These are phyloP conservation scores for Torymus auratus DNA, from an alignment of 2,888 invertebrate genomes.

Conservation along the genomic window DNA sequence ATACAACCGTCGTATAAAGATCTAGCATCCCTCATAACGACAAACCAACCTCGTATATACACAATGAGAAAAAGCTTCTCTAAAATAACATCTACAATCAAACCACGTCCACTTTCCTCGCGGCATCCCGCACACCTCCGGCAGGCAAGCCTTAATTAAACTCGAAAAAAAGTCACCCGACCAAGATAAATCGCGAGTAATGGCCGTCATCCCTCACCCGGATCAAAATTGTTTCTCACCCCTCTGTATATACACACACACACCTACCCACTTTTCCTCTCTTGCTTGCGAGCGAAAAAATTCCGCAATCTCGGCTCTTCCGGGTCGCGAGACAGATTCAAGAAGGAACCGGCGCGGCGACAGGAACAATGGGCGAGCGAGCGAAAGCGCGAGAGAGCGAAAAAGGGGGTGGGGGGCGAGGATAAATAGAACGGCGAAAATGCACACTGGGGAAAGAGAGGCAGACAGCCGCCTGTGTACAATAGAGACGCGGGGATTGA, in stretches of 20 bases:
- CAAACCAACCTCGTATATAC: too few species aligned
- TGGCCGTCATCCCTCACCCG: background rate
- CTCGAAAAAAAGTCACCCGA: background rate
- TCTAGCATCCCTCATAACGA: too few species aligned
- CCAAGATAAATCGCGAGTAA: constrained; percentile 26
- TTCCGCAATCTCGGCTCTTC: constrained; percentile 45
- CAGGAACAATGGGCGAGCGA: constrained; percentile 10
- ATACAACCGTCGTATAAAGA: too few species aligned
- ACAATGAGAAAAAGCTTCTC: too few species aligned
- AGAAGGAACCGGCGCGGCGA: constrained; percentile 9
- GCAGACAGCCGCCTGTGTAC: background rate
- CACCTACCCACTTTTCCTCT: background rate
- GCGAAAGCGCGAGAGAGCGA: too few species aligned
- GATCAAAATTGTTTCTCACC: constrained; percentile 32
- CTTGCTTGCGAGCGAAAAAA: constrained; percentile 24
- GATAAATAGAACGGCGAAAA: constrained; percentile 47
- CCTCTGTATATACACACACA: background rate
- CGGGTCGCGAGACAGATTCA: constrained; percentile 39
- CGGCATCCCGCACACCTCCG: too few species aligned
- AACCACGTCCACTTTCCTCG: too few species aligned
- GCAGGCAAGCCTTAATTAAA: too few species aligned
- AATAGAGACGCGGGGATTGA: constrained; percentile 22
- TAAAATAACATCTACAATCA: too few species aligned
- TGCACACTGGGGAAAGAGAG: constrained; percentile 30
- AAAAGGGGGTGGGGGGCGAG: background rate